A percentile compares a stretch with the other conserved stretches of the same genome.
These are phyloP conservation scores for Eurystomus gularis DNA, from an alignment of 2,113 vertebrate genomes.

Conservation along the genomic window DNA sequence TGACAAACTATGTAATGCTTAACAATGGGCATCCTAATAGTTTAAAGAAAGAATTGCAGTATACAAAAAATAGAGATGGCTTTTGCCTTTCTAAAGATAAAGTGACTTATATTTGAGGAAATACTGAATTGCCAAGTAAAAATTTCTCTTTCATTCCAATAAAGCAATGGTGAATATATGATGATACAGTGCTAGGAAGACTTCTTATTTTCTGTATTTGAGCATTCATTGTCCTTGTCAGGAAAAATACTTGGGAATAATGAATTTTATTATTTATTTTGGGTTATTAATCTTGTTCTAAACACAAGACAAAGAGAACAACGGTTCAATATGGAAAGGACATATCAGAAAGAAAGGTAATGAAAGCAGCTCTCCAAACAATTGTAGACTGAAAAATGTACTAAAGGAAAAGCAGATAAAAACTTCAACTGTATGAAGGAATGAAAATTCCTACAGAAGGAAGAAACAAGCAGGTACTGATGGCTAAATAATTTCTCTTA, in stretches of 20 bases:
- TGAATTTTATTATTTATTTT: neutral
- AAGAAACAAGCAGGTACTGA: neutral
- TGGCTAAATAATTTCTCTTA: neutral
- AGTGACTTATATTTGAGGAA: neutral
- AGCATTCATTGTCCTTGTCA: neutral
- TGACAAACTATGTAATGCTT: neutral
- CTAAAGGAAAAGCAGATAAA: neutral
- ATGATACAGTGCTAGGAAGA: neutral
- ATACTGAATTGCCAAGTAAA: neutral
- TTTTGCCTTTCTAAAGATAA: neutral
- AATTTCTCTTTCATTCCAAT: neutral
- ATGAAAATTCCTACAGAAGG: neutral
- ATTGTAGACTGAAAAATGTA: neutral
- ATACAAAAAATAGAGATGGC: neutral
- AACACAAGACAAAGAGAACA: neutral
- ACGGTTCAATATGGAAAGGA: neutral
- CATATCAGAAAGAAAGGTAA: neutral
- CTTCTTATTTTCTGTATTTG: neutral
- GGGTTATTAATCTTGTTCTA: neutral
- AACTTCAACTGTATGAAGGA: neutral
- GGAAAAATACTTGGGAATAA: neutral
- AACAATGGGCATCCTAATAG: neutral
- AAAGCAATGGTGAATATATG: neutral
- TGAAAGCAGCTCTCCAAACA: neutral
- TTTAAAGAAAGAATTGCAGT: neutral